Percentiles rank a stretch among this genome's conserved stretches.
These are phyloP conservation scores for Balearica regulorum DNA, from an alignment of 2,797 vertebrate species.

Conservation along the genomic window DNA sequence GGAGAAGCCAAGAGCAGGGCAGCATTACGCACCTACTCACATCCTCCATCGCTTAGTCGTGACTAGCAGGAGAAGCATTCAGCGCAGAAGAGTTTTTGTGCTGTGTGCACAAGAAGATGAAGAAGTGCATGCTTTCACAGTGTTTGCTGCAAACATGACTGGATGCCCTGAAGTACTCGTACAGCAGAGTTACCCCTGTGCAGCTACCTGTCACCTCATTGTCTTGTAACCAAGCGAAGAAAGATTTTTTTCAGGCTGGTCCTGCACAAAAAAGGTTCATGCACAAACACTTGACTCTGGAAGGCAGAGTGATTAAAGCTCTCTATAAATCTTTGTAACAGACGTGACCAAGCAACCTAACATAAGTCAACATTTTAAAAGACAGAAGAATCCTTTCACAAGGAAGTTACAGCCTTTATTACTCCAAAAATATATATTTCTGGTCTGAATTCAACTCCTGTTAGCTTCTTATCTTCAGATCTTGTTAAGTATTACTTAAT, in stretches of 20 bases:
- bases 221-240: neutral
- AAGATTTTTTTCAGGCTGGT: neutral
- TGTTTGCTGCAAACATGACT: neutral
- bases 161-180: neutral
- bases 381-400: neutral
- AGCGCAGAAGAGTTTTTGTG: neutral
- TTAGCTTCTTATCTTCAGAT: neutral
- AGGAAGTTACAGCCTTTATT: neutral
- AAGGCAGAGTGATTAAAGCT: neutral
- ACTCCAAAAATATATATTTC: neutral
- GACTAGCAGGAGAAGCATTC: neutral
- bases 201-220: neutral
- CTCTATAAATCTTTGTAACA: neutral
- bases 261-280: neutral
- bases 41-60: neutral
- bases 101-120: accelerated
- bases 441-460: neutral
- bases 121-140: neutral
- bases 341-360: neutral
- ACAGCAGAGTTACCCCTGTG: neutral
- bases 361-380: neutral
- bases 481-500: neutral
- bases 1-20: neutral
- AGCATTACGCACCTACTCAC: neutral
- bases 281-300: neutral